Evolutionary conservation across 2,113 vertebrate genomes (phyloP), one percentile per base, ranked within the genome.

Genomic region (Andinoacara biseriatus): DNA sequence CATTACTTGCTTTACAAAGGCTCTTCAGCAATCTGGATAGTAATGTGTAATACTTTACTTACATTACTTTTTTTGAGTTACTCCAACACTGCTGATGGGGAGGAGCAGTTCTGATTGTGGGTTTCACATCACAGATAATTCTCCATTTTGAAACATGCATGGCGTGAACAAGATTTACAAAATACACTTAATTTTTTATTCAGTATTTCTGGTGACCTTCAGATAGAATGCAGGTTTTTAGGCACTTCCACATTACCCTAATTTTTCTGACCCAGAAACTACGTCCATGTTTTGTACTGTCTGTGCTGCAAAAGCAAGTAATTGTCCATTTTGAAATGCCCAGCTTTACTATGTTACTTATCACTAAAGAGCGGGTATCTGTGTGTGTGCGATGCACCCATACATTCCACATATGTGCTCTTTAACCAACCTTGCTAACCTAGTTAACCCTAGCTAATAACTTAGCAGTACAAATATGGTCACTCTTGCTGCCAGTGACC

Each of bases 221-320:
- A 69, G 24, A 69, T 24, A 29, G 1, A 0, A 69, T 69, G 24
- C 17, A 49, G 40, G 49, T 29, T 69, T 67, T 7, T 69, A 69
- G 15, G 0, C 63, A 11, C 24, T 49, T 67, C 1, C 0, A 10
- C 14, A 18, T 0, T 26, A 0, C n/a, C 14, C 22, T 46, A 9
- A 46, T 46, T 67, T 2, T 65, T 24, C 61, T 18, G n/a, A 22
- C 18, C 18, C 1, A 3, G 20, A n/a, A n/a, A 7, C 52, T 3
- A 10, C 15, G 20, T 10, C 52, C 4, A n/a, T n/a, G 52, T n/a
- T 20, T n/a, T 56, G 20, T 56, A 56, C 35, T 63, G 35, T n/a
- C 61, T 40, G 38, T 18, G 3, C 59, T 61, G 9, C 59, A 20
- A 31, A 52, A 52, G 17, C 26, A 1, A 31, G 24, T 69, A 69